phyloP scores from a whole-genome alignment of 2,113 vertebrate genomes.

The Osmerus eperlanus region DNA sequence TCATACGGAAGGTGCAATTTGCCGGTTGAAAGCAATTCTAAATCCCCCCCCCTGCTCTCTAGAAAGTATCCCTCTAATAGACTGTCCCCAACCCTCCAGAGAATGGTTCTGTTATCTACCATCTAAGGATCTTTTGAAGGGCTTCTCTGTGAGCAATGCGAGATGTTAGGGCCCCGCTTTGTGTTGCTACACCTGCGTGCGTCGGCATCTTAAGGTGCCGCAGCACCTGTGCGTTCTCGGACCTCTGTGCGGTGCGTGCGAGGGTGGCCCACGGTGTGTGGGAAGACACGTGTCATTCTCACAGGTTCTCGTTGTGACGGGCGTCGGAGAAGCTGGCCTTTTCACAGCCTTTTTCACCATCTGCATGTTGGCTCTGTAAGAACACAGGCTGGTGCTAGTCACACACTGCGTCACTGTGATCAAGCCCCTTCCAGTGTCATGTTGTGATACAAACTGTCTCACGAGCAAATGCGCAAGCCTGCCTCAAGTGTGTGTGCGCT shows the following conservation, averaged over 20 bases:
- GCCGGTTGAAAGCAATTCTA: slow-evolving; percentile 60
- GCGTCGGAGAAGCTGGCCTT: slow-evolving; percentile 46
- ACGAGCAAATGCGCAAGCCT: slow-evolving; percentile 30
- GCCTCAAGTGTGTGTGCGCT: background rate
- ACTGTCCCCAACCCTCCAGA: slow-evolving; percentile 55
- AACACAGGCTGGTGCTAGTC: slow-evolving; percentile 45
- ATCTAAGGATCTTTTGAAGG: slow-evolving; percentile 36
- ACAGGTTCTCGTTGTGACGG: slow-evolving; percentile 45
- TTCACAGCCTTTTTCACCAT: slow-evolving; percentile 56
- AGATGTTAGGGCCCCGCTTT: background rate
- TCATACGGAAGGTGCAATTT: slow-evolving; percentile 69
- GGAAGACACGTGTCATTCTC: slow-evolving; percentile 28
- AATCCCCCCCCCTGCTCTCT: slow-evolving; percentile 17
- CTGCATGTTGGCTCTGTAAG: slow-evolving; percentile 56
- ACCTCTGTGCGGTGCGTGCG: too few relatives aligned
- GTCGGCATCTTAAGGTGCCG: too few relatives aligned
- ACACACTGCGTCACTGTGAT: slow-evolving; percentile 50
- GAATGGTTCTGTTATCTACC: slow-evolving; percentile 42
- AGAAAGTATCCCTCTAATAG: slow-evolving; percentile 57
- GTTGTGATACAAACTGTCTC: slow-evolving; percentile 53
- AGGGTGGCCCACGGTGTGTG: too few relatives aligned
- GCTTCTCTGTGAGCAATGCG: background rate
- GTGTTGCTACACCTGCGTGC: background rate
- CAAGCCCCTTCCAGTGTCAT: slow-evolving; percentile 41
- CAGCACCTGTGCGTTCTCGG: too few relatives aligned